A percentile compares a stretch with the other conserved stretches of the same genome.
Conservation (phyloP, 1,140 invertebrate species). For the Neodiprion pinetum region DNA sequence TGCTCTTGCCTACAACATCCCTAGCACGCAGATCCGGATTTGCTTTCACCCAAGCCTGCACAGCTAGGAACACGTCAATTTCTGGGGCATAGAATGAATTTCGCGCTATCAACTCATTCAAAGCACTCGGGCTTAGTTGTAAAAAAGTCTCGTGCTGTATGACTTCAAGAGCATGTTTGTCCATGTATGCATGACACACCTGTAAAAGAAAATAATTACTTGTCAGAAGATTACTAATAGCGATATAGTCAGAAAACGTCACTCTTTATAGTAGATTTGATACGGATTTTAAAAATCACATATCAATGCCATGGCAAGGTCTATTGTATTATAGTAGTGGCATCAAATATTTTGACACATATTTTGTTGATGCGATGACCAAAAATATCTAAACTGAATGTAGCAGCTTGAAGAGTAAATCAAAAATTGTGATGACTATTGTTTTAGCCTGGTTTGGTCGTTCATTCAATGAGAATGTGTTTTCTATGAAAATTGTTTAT, state of each 20-base stretch:
- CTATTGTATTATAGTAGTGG: slow-evolving; percentile 5
- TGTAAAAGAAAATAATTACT: slow-evolving; percentile 56
- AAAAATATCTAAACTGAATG: no score
- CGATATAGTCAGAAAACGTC: slow-evolving; percentile 28
- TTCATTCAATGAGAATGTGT: no score
- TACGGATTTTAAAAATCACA: slow-evolving; percentile 12
- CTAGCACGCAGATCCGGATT: slow-evolving; percentile 73
- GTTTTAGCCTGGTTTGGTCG: no score
- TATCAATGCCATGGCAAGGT: no score
- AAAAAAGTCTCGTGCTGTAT: slow-evolving; percentile 86
- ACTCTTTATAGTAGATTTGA: slow-evolving; percentile 66
- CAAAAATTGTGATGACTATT: no score
- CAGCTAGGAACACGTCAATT: slow-evolving; percentile 92
- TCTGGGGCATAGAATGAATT: slow-evolving; percentile 97
- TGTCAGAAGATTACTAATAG: neutral
- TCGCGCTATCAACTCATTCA: slow-evolving; percentile 84
- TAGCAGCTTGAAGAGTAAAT: no score
- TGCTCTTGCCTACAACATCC: slow-evolving; percentile 45
- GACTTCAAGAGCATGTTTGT: slow-evolving; percentile 85
- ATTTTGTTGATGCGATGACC: no score
- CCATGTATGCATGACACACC: slow-evolving; percentile 83
- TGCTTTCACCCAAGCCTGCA: slow-evolving; percentile 83
- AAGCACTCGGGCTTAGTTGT: slow-evolving; percentile 79
- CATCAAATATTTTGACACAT: neutral
- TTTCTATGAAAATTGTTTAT: no score